Conservation (phyloP, 2,113 vertebrate species). For the human region DNA sequence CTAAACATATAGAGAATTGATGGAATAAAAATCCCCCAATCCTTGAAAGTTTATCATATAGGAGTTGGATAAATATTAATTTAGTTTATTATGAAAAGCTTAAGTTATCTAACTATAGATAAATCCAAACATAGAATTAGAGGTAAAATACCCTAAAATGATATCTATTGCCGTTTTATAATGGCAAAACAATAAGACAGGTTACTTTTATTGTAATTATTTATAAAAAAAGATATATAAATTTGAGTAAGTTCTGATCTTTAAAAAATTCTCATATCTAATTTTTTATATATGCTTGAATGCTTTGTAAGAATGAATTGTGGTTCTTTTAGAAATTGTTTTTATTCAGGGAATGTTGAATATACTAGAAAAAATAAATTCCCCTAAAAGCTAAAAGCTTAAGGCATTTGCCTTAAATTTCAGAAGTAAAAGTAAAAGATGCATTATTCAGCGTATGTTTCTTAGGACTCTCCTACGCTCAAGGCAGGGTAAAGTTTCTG, state of each 20-base stretch:
- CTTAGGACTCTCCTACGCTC: neutral
- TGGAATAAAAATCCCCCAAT: neutral
- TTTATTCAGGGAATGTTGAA: neutral
- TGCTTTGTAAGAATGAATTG: neutral
- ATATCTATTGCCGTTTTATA: neutral
- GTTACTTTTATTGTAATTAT: constrained; percentile 16
- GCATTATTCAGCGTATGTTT: neutral
- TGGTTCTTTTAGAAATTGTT: neutral
- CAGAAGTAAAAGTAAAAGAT: neutral
- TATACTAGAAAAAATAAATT: neutral
- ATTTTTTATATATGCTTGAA: neutral
- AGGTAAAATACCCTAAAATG: neutral
- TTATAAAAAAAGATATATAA: neutral
- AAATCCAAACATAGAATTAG: neutral
- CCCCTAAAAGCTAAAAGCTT: neutral
- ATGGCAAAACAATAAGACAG: neutral
- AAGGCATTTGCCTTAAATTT: neutral
- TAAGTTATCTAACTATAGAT: neutral
- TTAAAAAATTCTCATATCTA: neutral
- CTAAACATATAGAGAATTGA: neutral
- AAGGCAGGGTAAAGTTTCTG: neutral
- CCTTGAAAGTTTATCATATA: neutral
- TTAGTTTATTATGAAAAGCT: neutral
- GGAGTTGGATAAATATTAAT: neutral
- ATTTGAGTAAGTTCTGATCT: neutral